phyloP scores from a whole-genome alignment of 1,140 invertebrate species.

The Doryteuthis pealeii region DNA sequence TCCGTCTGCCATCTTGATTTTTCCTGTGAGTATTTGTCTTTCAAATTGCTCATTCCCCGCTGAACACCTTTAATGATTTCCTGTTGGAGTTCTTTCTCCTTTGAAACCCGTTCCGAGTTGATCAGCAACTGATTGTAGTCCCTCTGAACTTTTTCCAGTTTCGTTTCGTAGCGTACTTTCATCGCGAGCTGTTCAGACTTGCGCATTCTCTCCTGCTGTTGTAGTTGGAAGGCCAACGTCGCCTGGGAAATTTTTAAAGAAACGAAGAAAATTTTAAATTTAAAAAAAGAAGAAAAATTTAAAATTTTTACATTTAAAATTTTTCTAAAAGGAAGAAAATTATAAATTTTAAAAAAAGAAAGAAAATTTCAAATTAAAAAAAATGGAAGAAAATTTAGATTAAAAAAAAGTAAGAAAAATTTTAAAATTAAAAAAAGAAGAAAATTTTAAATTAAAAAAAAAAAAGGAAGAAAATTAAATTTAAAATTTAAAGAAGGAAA shows the following conservation, averaged over 20 bases:
- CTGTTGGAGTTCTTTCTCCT: slow-evolving; percentile 86
- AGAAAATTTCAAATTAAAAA: too few species aligned
- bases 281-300: too few species aligned
- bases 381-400: too few species aligned
- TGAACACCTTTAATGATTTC: slow-evolving; percentile 68
- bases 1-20: slow-evolving; percentile 43
- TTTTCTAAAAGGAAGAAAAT: too few species aligned
- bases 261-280: not conserved
- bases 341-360: too few species aligned
- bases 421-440: too few species aligned
- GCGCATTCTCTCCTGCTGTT: slow-evolving; percentile 76
- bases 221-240: slow-evolving; percentile 64
- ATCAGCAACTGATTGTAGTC: slow-evolving; percentile 80
- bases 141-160: slow-evolving; percentile 80
- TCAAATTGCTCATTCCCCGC: slow-evolving; percentile 44
- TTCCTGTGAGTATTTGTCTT: slow-evolving; percentile 68
- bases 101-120: slow-evolving; percentile 77
- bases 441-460: too few species aligned
- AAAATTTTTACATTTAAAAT: too few species aligned
- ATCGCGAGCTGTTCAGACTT: slow-evolving; percentile 82
- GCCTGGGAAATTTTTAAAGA: slow-evolving; percentile 34
- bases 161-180: slow-evolving; percentile 85
- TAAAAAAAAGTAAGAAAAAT: too few species aligned
- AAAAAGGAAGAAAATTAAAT: too few species aligned
- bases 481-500: too few species aligned